Conservation (phyloP, 2,113 vertebrate species). For the Gallinago jamesoni region DNA sequence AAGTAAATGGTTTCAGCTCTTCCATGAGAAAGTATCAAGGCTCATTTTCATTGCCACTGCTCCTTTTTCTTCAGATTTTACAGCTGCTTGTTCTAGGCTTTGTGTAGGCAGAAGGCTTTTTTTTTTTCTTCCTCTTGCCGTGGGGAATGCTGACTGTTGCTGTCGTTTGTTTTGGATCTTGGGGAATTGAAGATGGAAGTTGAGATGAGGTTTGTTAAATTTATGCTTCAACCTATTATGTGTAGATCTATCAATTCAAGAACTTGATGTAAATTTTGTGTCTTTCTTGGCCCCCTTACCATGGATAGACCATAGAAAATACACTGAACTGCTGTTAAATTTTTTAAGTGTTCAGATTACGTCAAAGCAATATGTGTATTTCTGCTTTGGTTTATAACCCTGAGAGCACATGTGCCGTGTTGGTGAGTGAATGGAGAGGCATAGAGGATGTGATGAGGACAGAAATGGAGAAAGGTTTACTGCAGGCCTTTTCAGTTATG, state of each 20-base stretch:
- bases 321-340: not conserved
- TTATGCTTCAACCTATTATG: not conserved
- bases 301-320: not conserved
- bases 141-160: not conserved
- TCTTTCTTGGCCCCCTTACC: not conserved
- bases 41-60: not conserved
- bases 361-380: not conserved
- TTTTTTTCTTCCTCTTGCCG: not conserved
- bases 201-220: not conserved
- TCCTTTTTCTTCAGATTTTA: not conserved
- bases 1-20: not conserved
- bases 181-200: not conserved
- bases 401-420: not conserved
- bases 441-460: not conserved
- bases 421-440: not conserved
- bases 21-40: not conserved
- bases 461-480: not conserved
- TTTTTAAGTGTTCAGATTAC: not conserved
- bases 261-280: not conserved
- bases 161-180: not conserved
- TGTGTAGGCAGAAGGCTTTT: not conserved
- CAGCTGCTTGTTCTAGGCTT: not conserved
- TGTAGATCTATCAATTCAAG: not conserved
- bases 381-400: not conserved
- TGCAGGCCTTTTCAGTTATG: not conserved